Base-by-base conservation (phyloP, 2,888 invertebrate genomes). In the Sycophila texana region DNA sequence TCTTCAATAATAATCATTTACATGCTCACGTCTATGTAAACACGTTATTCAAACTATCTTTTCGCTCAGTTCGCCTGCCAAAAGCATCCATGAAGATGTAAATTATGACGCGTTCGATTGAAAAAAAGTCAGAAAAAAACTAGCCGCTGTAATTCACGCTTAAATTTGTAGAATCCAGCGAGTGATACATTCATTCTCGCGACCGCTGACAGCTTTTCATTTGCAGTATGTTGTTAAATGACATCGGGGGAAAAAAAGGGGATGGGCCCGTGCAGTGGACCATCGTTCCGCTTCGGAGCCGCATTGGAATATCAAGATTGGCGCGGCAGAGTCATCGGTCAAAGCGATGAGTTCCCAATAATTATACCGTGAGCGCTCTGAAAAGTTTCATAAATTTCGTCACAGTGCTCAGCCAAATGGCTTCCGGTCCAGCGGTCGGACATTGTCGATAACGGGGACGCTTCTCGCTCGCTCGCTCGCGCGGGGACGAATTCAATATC, bases 351-450 rank as follows among this genome's bases (percentile, higher is more conserved):
- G 70, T 66, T 77, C 66, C 65, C 78, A 73, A 75, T 78, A 84
- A 87, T 86, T 85, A 84, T 84, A 83, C 83, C 82, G 80, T 76
- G 82, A 66, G 84, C 76, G 58, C 68, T 74, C 12, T 58, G 73
- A 78, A 86, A 87, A 88, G 83, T 88, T 89, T 87, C 86, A 87
- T 88, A 87, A 88, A 88, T 88, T 88, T 88, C 84, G 84, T 86
- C 85, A 85, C 85, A 84, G 83, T 74, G 85, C 85, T 73, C 84
- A 84, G 83, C 72, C 85, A 86, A 89, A 89, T 87, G 87, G 86
- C 87, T 89, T 89, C 89, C 89, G 89, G 89, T 88, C 86, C 86
- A 86, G 84, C 86, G 85, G 85, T 83, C 85, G 87, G 86, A 88
- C 87, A 88, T 87, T 86, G 86, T 86, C 83, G 84, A 86, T 84